Evolutionary conservation across 2,888 invertebrate genomes (phyloP).

Genomic region (Julus scandinavius): DNA sequence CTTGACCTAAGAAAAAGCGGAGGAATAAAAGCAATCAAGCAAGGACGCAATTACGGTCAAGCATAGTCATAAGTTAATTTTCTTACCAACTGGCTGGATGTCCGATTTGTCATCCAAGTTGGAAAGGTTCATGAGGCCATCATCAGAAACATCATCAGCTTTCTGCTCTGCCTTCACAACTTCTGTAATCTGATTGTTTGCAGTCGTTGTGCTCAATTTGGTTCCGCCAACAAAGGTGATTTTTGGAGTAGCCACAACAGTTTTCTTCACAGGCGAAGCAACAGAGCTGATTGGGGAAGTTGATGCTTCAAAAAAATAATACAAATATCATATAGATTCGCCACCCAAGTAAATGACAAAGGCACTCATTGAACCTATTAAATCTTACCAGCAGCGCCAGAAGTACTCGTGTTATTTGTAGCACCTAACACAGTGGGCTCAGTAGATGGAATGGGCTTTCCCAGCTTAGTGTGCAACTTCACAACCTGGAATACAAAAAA

Average conservation of each 20-base stretch:
- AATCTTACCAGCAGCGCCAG: not conserved
- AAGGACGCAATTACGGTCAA: too few relatives aligned
- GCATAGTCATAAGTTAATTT: not conserved
- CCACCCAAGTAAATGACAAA: not conserved
- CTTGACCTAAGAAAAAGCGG: conserved; percentile 76
- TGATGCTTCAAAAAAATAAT: conserved; percentile 55
- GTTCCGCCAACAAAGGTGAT: conserved; percentile 80
- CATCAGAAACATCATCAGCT: conserved; percentile 58
- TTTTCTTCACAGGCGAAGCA: conserved; percentile 60
- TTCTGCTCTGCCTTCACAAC: conserved; percentile 61
- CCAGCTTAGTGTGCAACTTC: conserved; percentile 94
- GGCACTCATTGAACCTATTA: not conserved
- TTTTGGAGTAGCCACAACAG: conserved; percentile 74
- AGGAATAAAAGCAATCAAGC: conserved; percentile 33
- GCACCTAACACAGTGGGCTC: conserved; percentile 84
- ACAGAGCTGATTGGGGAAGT: conserved; percentile 64
- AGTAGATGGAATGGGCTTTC: conserved; percentile 96
- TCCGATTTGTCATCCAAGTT: conserved; percentile 62
- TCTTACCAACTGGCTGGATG: conserved; percentile 66
- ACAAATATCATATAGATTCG: not conserved
- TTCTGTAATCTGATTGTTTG: conserved; percentile 49
- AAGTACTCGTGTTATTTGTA: conserved; percentile 58
- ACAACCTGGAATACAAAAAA: conserved; percentile 70
- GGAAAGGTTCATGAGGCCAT: conserved; percentile 48
- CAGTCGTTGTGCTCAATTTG: conserved; percentile 64